Evolutionary conservation across 1,140 invertebrate genomes (phyloP), one percentile per base, ranked within the genome.

Genomic region (Drosophila novamexicana): DNA sequence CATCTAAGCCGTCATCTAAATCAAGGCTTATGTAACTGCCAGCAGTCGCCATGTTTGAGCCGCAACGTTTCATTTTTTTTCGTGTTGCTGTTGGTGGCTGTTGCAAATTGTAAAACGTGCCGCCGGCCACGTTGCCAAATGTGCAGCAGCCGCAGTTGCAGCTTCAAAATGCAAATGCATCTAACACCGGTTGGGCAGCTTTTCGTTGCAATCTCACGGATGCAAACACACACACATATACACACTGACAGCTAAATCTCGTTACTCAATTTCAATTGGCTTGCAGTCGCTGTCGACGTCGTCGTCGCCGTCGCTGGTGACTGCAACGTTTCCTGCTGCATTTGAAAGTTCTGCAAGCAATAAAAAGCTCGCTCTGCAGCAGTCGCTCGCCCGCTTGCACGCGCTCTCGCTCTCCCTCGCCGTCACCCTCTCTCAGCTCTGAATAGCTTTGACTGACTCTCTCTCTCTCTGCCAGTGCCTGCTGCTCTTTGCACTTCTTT

Each of bases 181-280:
- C 83, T 89, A 88, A 88, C 84, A 89, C 83, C 83, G 83, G 83
- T 88, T 89, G 61, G 67, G 64, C 84, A 89, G 84, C 84, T 88
- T 88, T 86, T 72, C 68, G 63, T 72, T 53, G 59, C 59, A 75
- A 75, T 65, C 71, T 59, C 52, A 67, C 36, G 65, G 80, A 76
- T 83, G 75, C 71, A 73, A 56, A 69, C 61, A 77, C 67, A 85
- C 82, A 81, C 83, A 78, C 81, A 71, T 74, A 75, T 40, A 56
- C 42, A 52, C 40, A 44, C 71, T 66, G 45, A 37, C 40, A 45
- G n/a, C 76, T 42, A 82, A 83, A 77, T 82, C 84, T 88, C 68
- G 84, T 89, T 88, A 88, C 84, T 88, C 83, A 88, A 89, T 89
- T 88, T 89, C 82, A 86, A 86, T 86, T 86, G 82, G 83, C 76